Evolutionary conservation across 2,113 vertebrate species (phyloP).

Genomic region (Pachypanchax playfairii): DNA sequence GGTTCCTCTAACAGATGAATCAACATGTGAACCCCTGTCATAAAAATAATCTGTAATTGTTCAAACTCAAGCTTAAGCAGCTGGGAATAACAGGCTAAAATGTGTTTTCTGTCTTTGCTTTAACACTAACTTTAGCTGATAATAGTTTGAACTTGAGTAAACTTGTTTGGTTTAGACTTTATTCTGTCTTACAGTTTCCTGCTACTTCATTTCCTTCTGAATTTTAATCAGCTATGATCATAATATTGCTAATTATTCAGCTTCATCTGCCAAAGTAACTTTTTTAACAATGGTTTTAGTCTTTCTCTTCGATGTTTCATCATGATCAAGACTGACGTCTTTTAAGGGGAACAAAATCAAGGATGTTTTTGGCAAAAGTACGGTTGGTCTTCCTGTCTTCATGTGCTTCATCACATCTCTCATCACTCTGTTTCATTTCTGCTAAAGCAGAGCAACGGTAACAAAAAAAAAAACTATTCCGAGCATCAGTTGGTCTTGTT

Average conservation of each 20-base stretch:
- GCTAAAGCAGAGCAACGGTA: slow-evolving; percentile 63
- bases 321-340: slow-evolving; percentile 54
- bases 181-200: slow-evolving; percentile 7
- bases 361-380: slow-evolving; percentile 70
- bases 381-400: slow-evolving; percentile 65
- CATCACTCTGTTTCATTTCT: slow-evolving; percentile 33
- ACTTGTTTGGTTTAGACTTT: slow-evolving; percentile 12
- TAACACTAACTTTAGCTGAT: slow-evolving; percentile 66
- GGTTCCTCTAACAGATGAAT: slow-evolving; percentile 9
- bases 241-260: slow-evolving; percentile 5
- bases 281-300: slow-evolving; percentile 70
- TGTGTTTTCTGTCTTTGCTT: slow-evolving; percentile 52
- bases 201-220: slow-evolving; percentile 35
- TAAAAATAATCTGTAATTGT: not conserved
- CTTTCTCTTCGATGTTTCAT: slow-evolving; percentile 31
- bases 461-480: slow-evolving; percentile 16
- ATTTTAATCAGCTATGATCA: not conserved
- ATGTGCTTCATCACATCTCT: slow-evolving; percentile 36
- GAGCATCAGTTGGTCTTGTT: slow-evolving; percentile 22
- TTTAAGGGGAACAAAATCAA: slow-evolving; percentile 58
- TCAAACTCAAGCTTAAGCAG: slow-evolving; percentile 8
- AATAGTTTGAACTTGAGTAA: slow-evolving; percentile 24
- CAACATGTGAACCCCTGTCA: not conserved
- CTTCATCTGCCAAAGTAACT: slow-evolving; percentile 40
- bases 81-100: slow-evolving; percentile 24